Percentiles rank a stretch among this genome's conserved stretches.
Conservation (phyloP, 64 coral and sea anemone genomes). For the Actinia tenebrosa region DNA sequence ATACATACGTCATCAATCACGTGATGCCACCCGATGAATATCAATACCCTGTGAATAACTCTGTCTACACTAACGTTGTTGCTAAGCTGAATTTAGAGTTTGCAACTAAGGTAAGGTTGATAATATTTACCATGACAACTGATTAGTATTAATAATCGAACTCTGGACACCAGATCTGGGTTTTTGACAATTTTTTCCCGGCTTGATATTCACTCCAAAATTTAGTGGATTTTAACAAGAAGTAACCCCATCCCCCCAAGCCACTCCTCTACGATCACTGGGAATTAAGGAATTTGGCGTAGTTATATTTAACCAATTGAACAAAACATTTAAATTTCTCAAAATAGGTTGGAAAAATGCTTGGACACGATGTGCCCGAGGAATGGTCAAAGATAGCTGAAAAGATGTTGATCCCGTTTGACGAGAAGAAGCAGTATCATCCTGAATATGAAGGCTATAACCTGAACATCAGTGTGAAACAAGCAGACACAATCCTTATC, state of each 20-base stretch:
- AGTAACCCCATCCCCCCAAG: too few relatives aligned
- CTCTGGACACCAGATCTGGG: too few relatives aligned
- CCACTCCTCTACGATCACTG: too few relatives aligned
- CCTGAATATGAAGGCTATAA: constrained; percentile 86
- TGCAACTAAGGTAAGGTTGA: constrained; percentile 37
- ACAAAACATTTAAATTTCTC: neutral
- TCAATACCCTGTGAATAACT: constrained; percentile 89
- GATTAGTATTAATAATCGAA: too few relatives aligned
- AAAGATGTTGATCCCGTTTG: constrained; percentile 75
- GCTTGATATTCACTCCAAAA: too few relatives aligned
- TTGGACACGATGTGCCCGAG: constrained; percentile 48
- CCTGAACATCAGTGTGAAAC: constrained; percentile 63
- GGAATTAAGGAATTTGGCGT: too few relatives aligned
- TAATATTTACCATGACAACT: too few relatives aligned
- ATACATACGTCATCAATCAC: constrained; percentile 79
- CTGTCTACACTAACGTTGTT: constrained; percentile 83
- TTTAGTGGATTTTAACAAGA: neutral
- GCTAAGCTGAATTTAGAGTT: constrained; percentile 87
- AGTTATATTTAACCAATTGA: neutral
- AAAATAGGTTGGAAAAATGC: constrained; percentile 35
- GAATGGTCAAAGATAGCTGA: constrained; percentile 60
- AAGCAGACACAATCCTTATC: constrained; percentile 86
- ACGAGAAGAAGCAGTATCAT: constrained; percentile 59
- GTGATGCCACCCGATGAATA: constrained; percentile 95
- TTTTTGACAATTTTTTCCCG: too few relatives aligned